Evolutionary conservation across 2,113 vertebrate species (phyloP).

Genomic region (Sula dactylatra): DNA sequence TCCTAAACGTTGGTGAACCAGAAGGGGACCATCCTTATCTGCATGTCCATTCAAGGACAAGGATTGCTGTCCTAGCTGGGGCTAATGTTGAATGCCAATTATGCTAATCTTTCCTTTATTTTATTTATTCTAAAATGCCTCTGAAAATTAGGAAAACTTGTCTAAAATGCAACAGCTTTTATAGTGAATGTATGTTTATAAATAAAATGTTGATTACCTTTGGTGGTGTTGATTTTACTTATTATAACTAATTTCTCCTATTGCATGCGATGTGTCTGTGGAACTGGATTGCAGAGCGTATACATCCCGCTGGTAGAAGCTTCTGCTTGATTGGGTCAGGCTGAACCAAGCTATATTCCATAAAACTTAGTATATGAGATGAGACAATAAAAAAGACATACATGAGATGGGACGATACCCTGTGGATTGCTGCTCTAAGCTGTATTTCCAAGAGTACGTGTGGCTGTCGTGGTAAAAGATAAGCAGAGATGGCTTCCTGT

Average conservation of each 20-base stretch:
- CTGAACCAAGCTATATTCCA: not conserved
- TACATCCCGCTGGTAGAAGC: not conserved
- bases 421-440: not conserved
- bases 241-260: not conserved
- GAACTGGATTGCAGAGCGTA: not conserved
- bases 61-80: slow-evolving; percentile 66
- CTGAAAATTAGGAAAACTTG: slow-evolving; percentile 85
- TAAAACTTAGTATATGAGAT: not conserved
- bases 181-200: slow-evolving; percentile 98
- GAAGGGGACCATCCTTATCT: slow-evolving; percentile 46
- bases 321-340: not conserved
- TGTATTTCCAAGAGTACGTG: not conserved
- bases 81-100: slow-evolving; percentile 68
- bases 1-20: slow-evolving; percentile 64
- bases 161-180: slow-evolving; percentile 91
- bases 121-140: slow-evolving; percentile 97
- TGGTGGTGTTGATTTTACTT: slow-evolving; percentile 10
- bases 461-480: not conserved
- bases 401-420: not conserved
- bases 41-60: slow-evolving; percentile 61
- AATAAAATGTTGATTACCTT: slow-evolving; percentile 90
- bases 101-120: slow-evolving; percentile 78
- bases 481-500: not conserved
- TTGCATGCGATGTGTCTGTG: not conserved
- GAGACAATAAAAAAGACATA: not conserved